Evolutionary conservation across 2,888 invertebrate genomes (phyloP).

Genomic region (Maniola hyperantus): DNA sequence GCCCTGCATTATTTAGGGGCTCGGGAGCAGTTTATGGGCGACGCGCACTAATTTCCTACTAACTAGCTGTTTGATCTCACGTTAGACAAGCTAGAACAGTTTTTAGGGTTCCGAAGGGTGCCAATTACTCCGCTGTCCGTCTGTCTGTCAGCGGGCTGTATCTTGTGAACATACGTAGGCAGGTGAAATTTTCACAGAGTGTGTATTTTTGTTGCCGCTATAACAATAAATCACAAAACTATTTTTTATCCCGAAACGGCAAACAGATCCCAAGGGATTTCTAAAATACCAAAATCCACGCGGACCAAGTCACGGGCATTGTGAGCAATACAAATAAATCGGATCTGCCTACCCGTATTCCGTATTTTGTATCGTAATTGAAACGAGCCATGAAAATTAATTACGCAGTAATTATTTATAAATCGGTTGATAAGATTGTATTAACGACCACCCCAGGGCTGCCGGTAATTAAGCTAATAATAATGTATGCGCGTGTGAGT

Average conservation of each 20-base stretch:
- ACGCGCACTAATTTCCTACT: constrained; percentile 29
- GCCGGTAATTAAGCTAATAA: constrained; percentile 39
- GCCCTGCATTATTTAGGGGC: constrained; percentile 35
- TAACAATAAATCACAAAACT: too few relatives aligned
- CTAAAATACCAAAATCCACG: too few relatives aligned
- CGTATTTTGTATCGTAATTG: constrained; percentile 16
- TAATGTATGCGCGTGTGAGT: constrained; percentile 27
- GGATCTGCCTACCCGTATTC: not conserved
- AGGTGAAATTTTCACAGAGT: too few relatives aligned
- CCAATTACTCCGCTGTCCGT: too few relatives aligned
- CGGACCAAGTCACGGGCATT: not conserved
- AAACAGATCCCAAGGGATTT: not conserved
- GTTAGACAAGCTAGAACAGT: constrained; percentile 14
- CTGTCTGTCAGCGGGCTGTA: too few relatives aligned
- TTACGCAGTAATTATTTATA: constrained; percentile 34
- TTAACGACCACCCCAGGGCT: constrained; percentile 30
- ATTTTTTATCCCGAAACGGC: too few relatives aligned
- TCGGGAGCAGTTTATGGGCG: constrained; percentile 32
- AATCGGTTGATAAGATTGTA: constrained; percentile 36
- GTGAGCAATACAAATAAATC: not conserved
- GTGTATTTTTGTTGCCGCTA: too few relatives aligned
- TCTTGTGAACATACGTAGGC: too few relatives aligned
- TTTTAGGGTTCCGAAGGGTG: too few relatives aligned
- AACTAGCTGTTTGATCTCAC: constrained; percentile 29
- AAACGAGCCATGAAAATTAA: constrained; percentile 23